phyloP scores from a whole-genome alignment of 2,113 vertebrate genomes.

The Crotalus viridis region DNA sequence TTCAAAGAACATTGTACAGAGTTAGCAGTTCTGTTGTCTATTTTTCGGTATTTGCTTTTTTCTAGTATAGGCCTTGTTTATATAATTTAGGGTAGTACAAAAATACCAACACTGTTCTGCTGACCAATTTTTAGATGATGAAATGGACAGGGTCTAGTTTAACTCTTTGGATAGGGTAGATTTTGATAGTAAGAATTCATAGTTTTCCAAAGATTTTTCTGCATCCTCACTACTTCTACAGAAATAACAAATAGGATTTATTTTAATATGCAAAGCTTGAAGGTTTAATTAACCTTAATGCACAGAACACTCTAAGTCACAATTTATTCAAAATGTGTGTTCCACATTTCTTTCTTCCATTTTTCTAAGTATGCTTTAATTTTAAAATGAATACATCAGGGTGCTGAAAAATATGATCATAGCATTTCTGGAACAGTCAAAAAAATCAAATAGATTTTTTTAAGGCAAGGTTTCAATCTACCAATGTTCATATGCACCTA shows the following conservation, averaged over 20 bases:
- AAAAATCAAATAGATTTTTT: not conserved
- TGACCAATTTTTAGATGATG: not conserved
- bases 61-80: not conserved
- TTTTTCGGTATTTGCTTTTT: not conserved
- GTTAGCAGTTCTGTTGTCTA: not conserved
- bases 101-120: not conserved
- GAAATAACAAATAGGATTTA: not conserved
- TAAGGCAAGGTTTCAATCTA: not conserved
- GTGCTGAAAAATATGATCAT: not conserved
- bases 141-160: not conserved
- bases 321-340: not conserved
- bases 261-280: not conserved
- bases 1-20: not conserved
- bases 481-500: constrained; percentile 18
- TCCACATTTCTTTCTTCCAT: not conserved
- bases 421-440: not conserved
- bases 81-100: not conserved
- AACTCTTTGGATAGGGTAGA: not conserved
- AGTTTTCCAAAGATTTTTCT: too few relatives aligned
- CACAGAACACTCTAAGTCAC: not conserved
- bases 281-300: not conserved
- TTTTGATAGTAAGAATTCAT: not conserved
- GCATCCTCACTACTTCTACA: not conserved
- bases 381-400: not conserved
- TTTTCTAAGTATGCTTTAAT: not conserved